Base-by-base conservation (phyloP, 2,888 invertebrate genomes). In the Coronaproctus castanopsis region DNA sequence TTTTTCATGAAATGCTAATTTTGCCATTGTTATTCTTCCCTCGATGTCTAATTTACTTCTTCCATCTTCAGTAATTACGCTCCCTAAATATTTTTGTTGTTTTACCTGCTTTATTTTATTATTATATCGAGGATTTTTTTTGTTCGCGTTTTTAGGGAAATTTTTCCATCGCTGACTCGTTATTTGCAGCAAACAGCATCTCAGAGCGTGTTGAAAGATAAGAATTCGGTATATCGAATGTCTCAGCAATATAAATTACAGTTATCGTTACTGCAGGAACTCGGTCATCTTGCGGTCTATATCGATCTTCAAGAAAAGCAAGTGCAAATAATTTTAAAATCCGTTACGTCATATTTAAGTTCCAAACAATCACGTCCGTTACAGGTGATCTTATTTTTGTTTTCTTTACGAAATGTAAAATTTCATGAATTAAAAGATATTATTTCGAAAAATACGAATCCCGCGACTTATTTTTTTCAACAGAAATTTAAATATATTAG, bases 301-400 rank as follows among this genome's bases (percentile, higher is more conserved):
- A 57, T 68, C 24, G 64, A 63, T 51, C 58, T 68, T 18, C 59
- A 61, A 8, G 67, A 65, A 55, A 65, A 65, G 50, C 64, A 68
- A 22, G 24, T 68, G 18, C 62, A 66, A 57, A 51, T 63, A 24
- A 70, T 78, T 20, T 71, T 80, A 68, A 65, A 65, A 2, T 70
- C 72, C 8, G 73, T 74, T 14, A 69, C 74, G 19, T 66, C 70
- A 0, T 84, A 83, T 68, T 72, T 84, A 23, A 78, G 76, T 62
- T 71, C 71, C 59, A 74, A 75, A 60, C 83, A 84, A 68, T 80
- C 83, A 19, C 71, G 73, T 60, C 75, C 76, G 2, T 71, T 84
- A 62, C 83, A 83, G 76, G 83, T 82, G 67, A 66, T 65, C 60
- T 55, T 48, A 36, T 36, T 50, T 56, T 2, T 24, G 2, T 23